These are phyloP conservation scores for Microctenopoma lineatum DNA, from an alignment of 2,797 vertebrate genomes.

Conservation along the genomic window DNA sequence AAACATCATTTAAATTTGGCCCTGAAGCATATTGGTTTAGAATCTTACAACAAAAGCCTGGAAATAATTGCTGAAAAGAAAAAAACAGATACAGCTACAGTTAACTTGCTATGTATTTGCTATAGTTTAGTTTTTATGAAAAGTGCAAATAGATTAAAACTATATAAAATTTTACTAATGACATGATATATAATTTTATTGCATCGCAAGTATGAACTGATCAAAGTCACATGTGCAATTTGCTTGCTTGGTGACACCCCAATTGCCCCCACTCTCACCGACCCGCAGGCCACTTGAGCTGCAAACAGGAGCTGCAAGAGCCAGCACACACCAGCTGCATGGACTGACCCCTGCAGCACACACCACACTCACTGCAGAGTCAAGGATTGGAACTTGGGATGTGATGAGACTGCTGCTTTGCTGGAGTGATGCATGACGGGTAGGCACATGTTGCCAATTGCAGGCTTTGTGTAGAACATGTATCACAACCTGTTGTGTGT, in stretches of 20 bases:
- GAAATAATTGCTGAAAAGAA: neutral
- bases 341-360: slow-evolving; percentile 1
- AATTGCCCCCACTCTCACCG: no score
- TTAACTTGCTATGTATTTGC: neutral
- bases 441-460: neutral
- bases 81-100: neutral
- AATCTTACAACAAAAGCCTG: neutral
- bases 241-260: neutral
- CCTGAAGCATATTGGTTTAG: neutral
- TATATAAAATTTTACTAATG: neutral
- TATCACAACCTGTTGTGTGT: slow-evolving; percentile 17
- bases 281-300: neutral
- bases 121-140: neutral
- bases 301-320: slow-evolving; percentile 4
- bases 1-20: neutral
- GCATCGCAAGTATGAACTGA: neutral
- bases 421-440: neutral
- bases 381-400: no score
- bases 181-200: neutral
- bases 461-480: neutral
- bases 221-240: neutral
- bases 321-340: slow-evolving; percentile 19
- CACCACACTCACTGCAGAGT: neutral
- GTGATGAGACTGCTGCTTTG: neutral
- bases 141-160: neutral